phyloP scores from a whole-genome alignment of 53 echinoderm and acorn worm genomes.

The Temnopleurus reevesii region DNA sequence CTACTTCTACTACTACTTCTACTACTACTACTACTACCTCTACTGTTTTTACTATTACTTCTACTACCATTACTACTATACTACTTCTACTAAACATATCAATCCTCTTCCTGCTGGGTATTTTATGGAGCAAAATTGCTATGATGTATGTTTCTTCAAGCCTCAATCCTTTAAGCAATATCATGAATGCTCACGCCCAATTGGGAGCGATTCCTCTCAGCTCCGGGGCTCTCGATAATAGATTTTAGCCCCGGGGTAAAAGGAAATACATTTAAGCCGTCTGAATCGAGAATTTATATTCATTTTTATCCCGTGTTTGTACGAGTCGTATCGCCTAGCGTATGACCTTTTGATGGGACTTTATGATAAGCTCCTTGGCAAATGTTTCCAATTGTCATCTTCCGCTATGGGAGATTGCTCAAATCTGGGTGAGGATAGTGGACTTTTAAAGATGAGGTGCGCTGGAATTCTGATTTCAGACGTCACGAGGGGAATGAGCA shows the following conservation, averaged over 20 bases:
- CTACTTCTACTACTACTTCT: not conserved
- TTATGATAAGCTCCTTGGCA: conserved; percentile 31
- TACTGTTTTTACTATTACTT: not conserved
- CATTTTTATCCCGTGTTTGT: conserved; percentile 12
- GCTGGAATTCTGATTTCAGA: conserved; percentile 10
- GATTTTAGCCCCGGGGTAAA: conserved; percentile 4
- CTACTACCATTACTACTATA: too few relatives aligned
- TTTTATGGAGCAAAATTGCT: not conserved
- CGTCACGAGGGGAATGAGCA: not conserved
- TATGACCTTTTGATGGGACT: conserved; percentile 30
- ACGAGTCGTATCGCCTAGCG: not conserved
- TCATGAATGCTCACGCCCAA: not conserved
- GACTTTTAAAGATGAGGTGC: not conserved
- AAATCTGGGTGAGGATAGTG: not conserved
- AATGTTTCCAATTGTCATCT: not conserved
- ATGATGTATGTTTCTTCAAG: too few relatives aligned
- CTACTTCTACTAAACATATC: not conserved
- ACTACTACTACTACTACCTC: not conserved
- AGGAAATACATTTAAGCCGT: conserved; percentile 22
- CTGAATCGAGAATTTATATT: conserved; percentile 34
- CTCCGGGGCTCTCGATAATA: conserved; percentile 22
- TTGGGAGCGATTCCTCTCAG: not conserved
- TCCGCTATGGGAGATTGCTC: not conserved
- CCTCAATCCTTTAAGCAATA: not conserved
- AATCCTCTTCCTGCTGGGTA: not conserved